A percentile compares a stretch with the other conserved stretches of the same genome.
Evolutionary conservation across 2,113 vertebrate species (phyloP).

Genomic region (Cyprinus carpio): DNA sequence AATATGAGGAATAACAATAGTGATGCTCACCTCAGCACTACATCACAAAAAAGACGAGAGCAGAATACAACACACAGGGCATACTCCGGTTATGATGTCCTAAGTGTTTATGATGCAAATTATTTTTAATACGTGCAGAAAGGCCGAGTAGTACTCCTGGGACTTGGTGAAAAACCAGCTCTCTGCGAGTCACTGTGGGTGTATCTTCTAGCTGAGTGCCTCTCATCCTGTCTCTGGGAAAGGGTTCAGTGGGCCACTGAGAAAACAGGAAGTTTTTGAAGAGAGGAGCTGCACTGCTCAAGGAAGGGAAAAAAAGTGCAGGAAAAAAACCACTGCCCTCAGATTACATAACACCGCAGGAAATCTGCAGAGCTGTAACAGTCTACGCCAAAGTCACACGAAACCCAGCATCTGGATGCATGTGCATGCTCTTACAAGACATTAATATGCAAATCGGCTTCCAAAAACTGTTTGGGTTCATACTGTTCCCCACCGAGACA

Average conservation of each 20-base stretch:
- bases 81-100: not conserved
- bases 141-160: constrained; percentile 13
- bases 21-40: not conserved
- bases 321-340: constrained; percentile 56
- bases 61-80: not conserved
- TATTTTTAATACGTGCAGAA: not conserved
- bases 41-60: not conserved
- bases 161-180: constrained; percentile 16
- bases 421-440: not conserved
- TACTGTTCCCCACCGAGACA: not conserved
- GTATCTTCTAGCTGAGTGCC: constrained; percentile 35
- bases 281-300: constrained; percentile 13
- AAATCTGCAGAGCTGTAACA: constrained; percentile 64
- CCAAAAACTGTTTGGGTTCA: not conserved
- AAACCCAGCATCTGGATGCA: constrained; percentile 18
- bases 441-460: constrained; percentile 15
- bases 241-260: constrained; percentile 38
- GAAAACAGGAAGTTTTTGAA: constrained; percentile 58
- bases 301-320: constrained; percentile 34
- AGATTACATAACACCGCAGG: constrained; percentile 72
- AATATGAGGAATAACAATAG: not conserved
- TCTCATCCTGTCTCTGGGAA: constrained; percentile 47
- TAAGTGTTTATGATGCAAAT: not conserved
- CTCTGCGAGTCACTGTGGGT: constrained; percentile 11
- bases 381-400: constrained; percentile 6